Evolutionary conservation across 2,113 vertebrate genomes (phyloP).

Genomic region (Chloropsis cyanopogon): DNA sequence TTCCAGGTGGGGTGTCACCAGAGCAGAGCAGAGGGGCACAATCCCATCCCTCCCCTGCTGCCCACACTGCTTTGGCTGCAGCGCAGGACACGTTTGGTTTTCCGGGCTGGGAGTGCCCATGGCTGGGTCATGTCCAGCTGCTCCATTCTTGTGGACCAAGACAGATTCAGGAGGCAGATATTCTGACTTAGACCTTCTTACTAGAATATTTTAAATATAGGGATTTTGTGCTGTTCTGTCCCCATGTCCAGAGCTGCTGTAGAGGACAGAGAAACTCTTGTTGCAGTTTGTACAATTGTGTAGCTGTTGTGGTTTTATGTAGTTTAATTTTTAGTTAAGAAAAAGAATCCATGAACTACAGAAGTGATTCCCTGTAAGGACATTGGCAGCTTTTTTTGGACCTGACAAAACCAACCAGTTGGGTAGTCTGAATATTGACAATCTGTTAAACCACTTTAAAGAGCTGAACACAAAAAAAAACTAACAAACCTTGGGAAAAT

Average conservation of each 20-base stretch:
- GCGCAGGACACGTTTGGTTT: fast-evolving
- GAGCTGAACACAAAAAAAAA: not conserved
- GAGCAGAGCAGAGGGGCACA: not conserved
- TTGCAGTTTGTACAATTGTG: not conserved
- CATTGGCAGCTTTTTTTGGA: not conserved
- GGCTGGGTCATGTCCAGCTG: not conserved
- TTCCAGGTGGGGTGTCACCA: not conserved
- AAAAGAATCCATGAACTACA: not conserved
- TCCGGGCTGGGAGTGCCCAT: fast-evolving
- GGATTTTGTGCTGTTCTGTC: not conserved
- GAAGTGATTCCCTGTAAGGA: not conserved
- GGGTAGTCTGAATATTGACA: not conserved
- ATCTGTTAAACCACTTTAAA: not conserved
- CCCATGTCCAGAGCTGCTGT: not conserved
- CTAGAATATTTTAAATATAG: not conserved
- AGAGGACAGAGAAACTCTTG: not conserved
- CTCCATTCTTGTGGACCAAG: not conserved
- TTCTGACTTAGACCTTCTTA: not conserved
- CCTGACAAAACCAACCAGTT: not conserved
- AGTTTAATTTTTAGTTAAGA: not conserved
- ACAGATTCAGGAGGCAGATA: not conserved
- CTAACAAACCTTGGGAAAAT: not conserved
- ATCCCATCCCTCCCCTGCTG: not conserved
- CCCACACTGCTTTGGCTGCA: fast-evolving
- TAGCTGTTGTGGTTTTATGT: not conserved